phyloP scores from a whole-genome alignment of 2,113 vertebrate genomes.

The Ellobius talpinus region DNA sequence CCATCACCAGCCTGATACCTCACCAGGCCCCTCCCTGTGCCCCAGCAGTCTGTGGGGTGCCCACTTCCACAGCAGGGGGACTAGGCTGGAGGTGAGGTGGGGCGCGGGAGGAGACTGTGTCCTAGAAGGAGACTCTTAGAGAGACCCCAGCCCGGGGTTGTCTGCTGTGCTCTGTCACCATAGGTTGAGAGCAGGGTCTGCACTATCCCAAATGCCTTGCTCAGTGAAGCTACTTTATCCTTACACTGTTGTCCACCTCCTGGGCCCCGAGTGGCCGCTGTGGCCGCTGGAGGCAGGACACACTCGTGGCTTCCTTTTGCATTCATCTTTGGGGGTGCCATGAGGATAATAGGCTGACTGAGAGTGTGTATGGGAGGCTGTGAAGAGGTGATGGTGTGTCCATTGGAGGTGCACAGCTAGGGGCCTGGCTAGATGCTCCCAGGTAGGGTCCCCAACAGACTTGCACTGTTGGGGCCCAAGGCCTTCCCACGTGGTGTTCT shows the following conservation, averaged over 20 bases:
- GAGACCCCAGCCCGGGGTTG: background rate
- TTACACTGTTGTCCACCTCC: background rate
- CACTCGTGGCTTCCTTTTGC: background rate
- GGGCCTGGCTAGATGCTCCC: background rate
- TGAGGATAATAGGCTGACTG: background rate
- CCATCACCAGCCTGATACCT: background rate
- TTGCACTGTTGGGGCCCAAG: too few relatives aligned
- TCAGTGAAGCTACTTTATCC: background rate
- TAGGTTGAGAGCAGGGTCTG: too few relatives aligned
- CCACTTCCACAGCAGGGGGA: background rate
- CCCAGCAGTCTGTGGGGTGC: background rate
- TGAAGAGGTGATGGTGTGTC: background rate
- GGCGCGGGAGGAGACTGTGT: background rate
- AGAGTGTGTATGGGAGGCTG: too few relatives aligned
- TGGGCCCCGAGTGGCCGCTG: background rate
- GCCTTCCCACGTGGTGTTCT: too few relatives aligned
- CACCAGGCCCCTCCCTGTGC: background rate
- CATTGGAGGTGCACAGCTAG: background rate
- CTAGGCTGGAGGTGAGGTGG: background rate
- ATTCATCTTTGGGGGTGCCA: background rate
- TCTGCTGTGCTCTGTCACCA: background rate
- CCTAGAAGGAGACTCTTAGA: background rate
- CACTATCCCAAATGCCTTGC: background rate
- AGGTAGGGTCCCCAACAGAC: background rate
- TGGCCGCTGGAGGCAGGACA: background rate